Conservation (phyloP, 92 coral and sea anemone species). For the Plumapathes pennacea region DNA sequence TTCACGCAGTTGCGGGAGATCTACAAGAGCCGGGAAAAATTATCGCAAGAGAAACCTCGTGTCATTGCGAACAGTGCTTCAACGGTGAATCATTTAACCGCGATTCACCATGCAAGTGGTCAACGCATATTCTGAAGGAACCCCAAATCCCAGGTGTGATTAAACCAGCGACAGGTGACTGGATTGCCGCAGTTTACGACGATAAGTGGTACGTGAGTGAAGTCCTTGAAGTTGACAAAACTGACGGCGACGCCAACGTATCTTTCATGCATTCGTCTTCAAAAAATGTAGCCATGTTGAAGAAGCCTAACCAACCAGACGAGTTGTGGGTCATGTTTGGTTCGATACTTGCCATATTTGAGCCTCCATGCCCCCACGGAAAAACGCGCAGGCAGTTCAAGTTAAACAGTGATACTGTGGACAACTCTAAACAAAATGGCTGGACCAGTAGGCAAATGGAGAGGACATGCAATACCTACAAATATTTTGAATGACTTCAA, state of each 20-base stretch:
- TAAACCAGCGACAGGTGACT: conserved; percentile 9
- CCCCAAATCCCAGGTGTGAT: neutral
- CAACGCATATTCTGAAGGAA: neutral
- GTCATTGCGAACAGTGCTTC: conserved; percentile 35
- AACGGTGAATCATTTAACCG: conserved; percentile 3
- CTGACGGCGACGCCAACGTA: neutral
- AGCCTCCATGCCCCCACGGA: conserved; percentile 16
- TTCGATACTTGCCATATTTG: conserved; percentile 10
- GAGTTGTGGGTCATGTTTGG: conserved; percentile 24
- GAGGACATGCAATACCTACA: too few species aligned
- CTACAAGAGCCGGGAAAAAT: conserved; percentile 17
- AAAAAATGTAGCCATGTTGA: neutral
- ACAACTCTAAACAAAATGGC: conserved; percentile 5
- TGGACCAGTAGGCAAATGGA: too few species aligned
- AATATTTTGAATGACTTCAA: too few species aligned
- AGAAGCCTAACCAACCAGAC: conserved; percentile 29
- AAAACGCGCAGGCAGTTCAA: conserved; percentile 1
- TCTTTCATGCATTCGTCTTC: neutral
- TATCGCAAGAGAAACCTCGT: conserved; percentile 34
- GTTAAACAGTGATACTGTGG: conserved; percentile 13
- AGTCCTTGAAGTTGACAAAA: conserved; percentile 6
- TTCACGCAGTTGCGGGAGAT: conserved; percentile 39
- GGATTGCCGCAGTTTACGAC: conserved; percentile 24
- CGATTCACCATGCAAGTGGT: conserved; percentile 11
- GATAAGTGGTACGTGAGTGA: conserved; percentile 35